Evolutionary conservation across 1,140 invertebrate species (phyloP).

Genomic region (Vanessa atalanta): DNA sequence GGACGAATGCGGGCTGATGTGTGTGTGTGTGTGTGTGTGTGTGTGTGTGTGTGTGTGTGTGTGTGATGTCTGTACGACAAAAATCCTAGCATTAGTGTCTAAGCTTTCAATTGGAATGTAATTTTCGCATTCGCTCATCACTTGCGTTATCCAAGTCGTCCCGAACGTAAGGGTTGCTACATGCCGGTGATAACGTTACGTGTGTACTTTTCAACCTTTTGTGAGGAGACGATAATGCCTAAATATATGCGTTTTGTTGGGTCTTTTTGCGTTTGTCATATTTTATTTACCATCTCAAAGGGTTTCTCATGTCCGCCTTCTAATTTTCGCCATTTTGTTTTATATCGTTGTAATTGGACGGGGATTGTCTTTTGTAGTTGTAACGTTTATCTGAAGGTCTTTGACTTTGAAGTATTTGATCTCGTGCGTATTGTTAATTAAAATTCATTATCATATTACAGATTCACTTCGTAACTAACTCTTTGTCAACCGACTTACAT

Average conservation of each 20-base stretch:
- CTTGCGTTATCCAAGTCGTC: conserved; percentile 46
- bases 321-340: conserved; percentile 40
- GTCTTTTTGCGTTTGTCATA: conserved; percentile 69
- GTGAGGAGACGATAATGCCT: conserved; percentile 72
- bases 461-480: no score
- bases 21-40: no score
- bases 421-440: background rate
- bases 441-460: background rate
- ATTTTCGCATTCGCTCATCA: conserved; percentile 18
- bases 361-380: background rate
- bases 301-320: conserved; percentile 39
- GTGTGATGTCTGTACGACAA: no score
- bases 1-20: no score
- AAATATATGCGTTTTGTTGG: conserved; percentile 73
- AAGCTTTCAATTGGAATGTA: no score
- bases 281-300: conserved; percentile 58
- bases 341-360: conserved; percentile 34
- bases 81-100: no score
- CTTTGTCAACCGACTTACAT: no score
- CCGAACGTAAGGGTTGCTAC: conserved; percentile 72
- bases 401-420: background rate
- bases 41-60: no score
- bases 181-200: conserved; percentile 72
- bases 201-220: conserved; percentile 78
- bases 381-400: background rate